Evolutionary conservation across 2,888 invertebrate genomes (phyloP).

Genomic region (Quadriops clusia): DNA sequence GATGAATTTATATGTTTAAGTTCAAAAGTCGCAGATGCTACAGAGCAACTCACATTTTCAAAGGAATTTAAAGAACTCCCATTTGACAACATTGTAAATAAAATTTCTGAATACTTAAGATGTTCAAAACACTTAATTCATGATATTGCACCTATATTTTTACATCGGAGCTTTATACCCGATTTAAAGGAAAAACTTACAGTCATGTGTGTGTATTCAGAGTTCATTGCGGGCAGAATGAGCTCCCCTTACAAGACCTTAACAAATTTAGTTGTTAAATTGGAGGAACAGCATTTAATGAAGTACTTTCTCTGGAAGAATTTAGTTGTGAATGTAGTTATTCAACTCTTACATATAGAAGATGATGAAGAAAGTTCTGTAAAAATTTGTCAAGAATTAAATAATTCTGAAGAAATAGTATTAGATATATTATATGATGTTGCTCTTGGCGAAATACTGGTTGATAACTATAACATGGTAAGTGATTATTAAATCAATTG

Average conservation of each 20-base stretch:
- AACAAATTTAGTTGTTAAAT: slow-evolving; percentile 9
- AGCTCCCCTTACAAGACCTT: slow-evolving; percentile 19
- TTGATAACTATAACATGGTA: slow-evolving; percentile 36
- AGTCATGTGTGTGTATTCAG: slow-evolving; percentile 21
- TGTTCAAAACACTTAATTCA: slow-evolving; percentile 20
- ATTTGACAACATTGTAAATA: slow-evolving; percentile 15
- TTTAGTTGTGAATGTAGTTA: slow-evolving; percentile 23
- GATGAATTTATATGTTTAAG: slow-evolving; percentile 26
- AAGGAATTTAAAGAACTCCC: slow-evolving; percentile 9
- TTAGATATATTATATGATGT: slow-evolving; percentile 31
- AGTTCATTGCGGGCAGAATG: slow-evolving; percentile 25
- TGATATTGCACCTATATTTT: slow-evolving; percentile 21
- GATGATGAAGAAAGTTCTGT: slow-evolving; percentile 22
- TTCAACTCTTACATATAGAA: slow-evolving; percentile 19
- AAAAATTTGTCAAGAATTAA: slow-evolving; percentile 11
- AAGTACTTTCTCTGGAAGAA: slow-evolving; percentile 29
- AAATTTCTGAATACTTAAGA: slow-evolving; percentile 23
- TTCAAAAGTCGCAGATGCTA: slow-evolving; percentile 26
- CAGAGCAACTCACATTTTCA: slow-evolving; percentile 27
- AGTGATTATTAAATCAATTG: slow-evolving; percentile 19
- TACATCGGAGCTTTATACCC: slow-evolving; percentile 20
- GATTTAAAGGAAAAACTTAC: slow-evolving; percentile 15
- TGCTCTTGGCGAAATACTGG: slow-evolving; percentile 30
- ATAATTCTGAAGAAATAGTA: slow-evolving; percentile 22
- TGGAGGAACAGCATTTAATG: slow-evolving; percentile 21